Percentiles rank a stretch among this genome's conserved stretches.
These are phyloP conservation scores for Rhinopithecus roxellana DNA, from an alignment of 2,113 vertebrate genomes.

Conservation along the genomic window DNA sequence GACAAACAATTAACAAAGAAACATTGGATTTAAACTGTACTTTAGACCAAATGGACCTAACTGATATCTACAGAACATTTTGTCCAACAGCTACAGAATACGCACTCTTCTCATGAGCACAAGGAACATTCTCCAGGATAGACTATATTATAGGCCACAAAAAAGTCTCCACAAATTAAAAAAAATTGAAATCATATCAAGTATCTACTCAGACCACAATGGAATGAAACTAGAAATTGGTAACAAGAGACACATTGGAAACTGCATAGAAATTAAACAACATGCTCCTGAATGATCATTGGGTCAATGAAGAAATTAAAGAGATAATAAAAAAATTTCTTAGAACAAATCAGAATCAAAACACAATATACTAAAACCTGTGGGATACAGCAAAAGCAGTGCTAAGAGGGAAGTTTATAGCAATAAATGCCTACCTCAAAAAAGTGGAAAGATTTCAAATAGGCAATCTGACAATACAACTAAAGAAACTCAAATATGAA, in stretches of 20 bases:
- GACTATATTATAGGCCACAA: not conserved
- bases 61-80: not conserved
- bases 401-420: not conserved
- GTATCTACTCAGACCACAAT: not conserved
- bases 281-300: not conserved
- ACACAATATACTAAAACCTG: not conserved
- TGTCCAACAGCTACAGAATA: not conserved
- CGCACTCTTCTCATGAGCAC: not conserved
- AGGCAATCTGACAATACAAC: not conserved
- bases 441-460: not conserved
- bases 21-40: not conserved
- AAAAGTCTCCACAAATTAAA: not conserved
- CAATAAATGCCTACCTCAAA: not conserved
- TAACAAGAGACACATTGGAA: not conserved
- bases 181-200: not conserved
- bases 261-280: not conserved
- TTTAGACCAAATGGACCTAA: not conserved
- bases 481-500: not conserved
- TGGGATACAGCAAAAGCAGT: not conserved
- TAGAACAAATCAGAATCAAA: not conserved
- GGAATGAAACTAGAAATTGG: not conserved
- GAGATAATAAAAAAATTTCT: not conserved
- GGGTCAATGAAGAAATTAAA: not conserved
- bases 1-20: not conserved
- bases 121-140: not conserved